These are phyloP conservation scores for Agrotis segetum DNA, from an alignment of 2,888 invertebrate genomes.

Conservation along the genomic window DNA sequence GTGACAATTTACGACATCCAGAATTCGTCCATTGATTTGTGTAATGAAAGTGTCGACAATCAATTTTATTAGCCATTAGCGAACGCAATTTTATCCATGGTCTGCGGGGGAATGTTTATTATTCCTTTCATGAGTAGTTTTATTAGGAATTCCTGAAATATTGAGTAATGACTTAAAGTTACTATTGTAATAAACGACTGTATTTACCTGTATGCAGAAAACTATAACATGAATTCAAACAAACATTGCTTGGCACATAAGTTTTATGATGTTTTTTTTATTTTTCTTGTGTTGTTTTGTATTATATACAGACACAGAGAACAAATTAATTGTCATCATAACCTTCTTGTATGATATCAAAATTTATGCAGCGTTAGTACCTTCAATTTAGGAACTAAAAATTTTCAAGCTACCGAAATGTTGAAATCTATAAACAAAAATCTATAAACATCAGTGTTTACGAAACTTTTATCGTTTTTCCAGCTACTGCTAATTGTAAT, in stretches of 20 bases:
- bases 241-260: neutral
- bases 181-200: neutral
- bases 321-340: too few species aligned
- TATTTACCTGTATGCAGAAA: constrained; percentile 16
- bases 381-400: neutral
- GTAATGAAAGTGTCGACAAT: constrained; percentile 61
- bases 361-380: too few species aligned
- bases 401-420: neutral
- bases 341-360: too few species aligned
- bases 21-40: constrained; percentile 64
- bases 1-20: constrained; percentile 59
- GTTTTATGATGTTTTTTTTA: neutral
- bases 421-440: neutral
- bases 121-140: constrained; percentile 27
- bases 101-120: constrained; percentile 40
- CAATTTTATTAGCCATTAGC: constrained; percentile 67
- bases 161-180: constrained; percentile 14
- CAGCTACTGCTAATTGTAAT: constrained; percentile 40
- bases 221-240: neutral
- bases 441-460: neutral
- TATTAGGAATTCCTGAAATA: constrained; percentile 23
- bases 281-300: too few species aligned
- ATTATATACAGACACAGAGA: too few species aligned
- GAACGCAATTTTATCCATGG: constrained; percentile 58
- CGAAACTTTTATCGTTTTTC: constrained; percentile 22